Percentiles rank a stretch among this genome's conserved stretches.
phyloP scores from a whole-genome alignment of 2,888 invertebrate genomes.

The Drosophila merina region DNA sequence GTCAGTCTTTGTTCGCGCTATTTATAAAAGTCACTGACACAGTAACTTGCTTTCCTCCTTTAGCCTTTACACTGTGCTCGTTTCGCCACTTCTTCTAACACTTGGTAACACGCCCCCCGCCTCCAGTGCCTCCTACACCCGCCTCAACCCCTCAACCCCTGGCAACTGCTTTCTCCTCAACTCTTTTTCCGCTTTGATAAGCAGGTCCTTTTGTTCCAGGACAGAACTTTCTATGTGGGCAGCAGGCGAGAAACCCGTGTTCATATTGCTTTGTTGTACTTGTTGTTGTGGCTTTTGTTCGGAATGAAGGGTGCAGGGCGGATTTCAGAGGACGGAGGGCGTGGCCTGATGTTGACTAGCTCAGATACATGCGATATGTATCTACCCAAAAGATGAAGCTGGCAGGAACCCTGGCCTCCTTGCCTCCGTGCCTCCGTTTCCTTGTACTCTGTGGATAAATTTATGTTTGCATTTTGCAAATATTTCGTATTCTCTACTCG shows the following conservation, averaged over 20 bases:
- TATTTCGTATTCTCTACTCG: slow-evolving; percentile 27
- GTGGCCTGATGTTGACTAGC: slow-evolving; percentile 51
- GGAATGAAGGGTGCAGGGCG: background rate
- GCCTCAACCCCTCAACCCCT: background rate
- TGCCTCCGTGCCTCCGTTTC: background rate
- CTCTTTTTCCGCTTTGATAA: slow-evolving; percentile 79
- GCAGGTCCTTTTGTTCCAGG: slow-evolving; percentile 72
- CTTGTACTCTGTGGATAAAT: slow-evolving; percentile 31
- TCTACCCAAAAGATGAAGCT: slow-evolving; percentile 57
- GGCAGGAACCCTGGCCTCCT: slow-evolving; percentile 23
- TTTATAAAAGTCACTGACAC: slow-evolving; percentile 78
- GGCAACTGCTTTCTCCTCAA: slow-evolving; percentile 38
- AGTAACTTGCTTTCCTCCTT: slow-evolving; percentile 68
- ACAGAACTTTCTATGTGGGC: slow-evolving; percentile 58
- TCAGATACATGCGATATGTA: slow-evolving; percentile 59
- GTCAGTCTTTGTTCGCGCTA: slow-evolving; percentile 70
- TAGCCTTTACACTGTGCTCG: slow-evolving; percentile 45
- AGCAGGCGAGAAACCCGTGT: slow-evolving; percentile 58
- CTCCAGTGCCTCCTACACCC: background rate
- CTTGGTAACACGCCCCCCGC: slow-evolving; percentile 25
- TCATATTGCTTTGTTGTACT: slow-evolving; percentile 63
- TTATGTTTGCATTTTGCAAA: slow-evolving; percentile 25
- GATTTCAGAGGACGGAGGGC: slow-evolving; percentile 4
- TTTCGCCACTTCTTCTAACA: slow-evolving; percentile 62
- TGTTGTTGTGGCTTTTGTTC: slow-evolving; percentile 65